Base-by-base conservation (phyloP, 37 sponge, comb jelly and placozoan genomes). In the Cladorhizidae sp. region DNA sequence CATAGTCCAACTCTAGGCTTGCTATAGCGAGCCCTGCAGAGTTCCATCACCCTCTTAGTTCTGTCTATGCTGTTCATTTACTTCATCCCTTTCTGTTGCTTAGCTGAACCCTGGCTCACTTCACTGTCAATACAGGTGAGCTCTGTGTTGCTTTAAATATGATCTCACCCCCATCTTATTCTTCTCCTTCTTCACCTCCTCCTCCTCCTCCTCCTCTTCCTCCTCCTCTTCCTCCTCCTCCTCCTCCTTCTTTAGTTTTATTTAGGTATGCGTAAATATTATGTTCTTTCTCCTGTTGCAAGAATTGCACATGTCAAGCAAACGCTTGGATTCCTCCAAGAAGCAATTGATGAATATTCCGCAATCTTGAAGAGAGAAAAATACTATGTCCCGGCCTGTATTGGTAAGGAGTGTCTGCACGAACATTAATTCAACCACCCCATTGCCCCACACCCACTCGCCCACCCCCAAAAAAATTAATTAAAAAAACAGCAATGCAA, bases 341-440 rank as follows among this genome's bases (percentile, higher is more conserved):
- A 81, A 15, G 89, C 95, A n/a, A 65, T 92, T 62, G 29, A 33
- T 0, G 77, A 75, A 12, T 95, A 89, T 73, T 61, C 90, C 21
- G 28, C 72, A 40, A 80, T 92, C 31, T 57, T 95, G 40, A 69
- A 80, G 11, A 11, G 76, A 57, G 76, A 88, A 11, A 40, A 73
- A 6, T 43, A 23, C 68, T 95, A 91, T 64, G 70, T 95, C 3
- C 90, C 89, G 11, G 95, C 93, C 39, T 77, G 91, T 32, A 95
- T 89, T 67, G 95, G 95, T 92, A n/a, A 25, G 45, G 29, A 45
- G 29, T 25, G 26, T 49, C n/a, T n/a, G n/a, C n/a, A n/a, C n/a
- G n/a, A n/a, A n/a, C n/a, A n/a, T n/a, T n/a, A n/a, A n/a, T n/a
- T n/a, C n/a, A n/a, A n/a, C n/a, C n/a, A n/a, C n/a, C n/a, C n/a